Base-by-base conservation (phyloP, 2,797 vertebrate species). In the Distichodus sexfasciatus region DNA sequence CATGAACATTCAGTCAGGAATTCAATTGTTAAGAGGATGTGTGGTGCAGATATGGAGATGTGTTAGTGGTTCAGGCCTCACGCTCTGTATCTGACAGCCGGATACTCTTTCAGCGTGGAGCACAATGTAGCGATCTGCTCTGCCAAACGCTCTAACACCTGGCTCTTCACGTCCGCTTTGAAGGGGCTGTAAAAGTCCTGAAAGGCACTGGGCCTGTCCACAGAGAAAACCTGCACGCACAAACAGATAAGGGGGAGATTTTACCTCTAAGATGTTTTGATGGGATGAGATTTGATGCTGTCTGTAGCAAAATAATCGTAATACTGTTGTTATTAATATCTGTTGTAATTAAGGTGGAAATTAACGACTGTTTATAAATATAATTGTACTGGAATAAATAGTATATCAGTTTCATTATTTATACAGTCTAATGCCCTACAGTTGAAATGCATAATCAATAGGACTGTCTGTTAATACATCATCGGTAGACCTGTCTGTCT, bases 121-220 rank as follows among this genome's bases (percentile, higher is more conserved):
- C 96, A 98, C 10, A 99, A 86, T 0, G 97, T 99, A 36, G 94
- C 96, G 0, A 98, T 93, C 90, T 99, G 97, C 77, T 98, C 96
- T 0, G 97, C 97, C 76, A 98, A 92, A 3, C 94, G 92, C 82
- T 98, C 96, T 89, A 98, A 76, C 79, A 97, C 94, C 0, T 94
- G 94, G 65, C 92, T 95, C 86, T 96, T 98, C 87, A 97, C 92
- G 65, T 98, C 95, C 1, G 92, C 91, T 88, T 98, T 98, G 82
- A 94, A 96, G 0, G 97, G 96, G 75, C 97, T 98, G 87, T 98
- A 99, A 82, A 99, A 96, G 87, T 96, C 96, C 81, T 98, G 97
- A 87, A 99, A 98, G 85, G 95, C 94, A 73, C 96, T 94, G 0
- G 85, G 81, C 1, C 91, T 95, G 77, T 94, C 96, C 75, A 76